Evolutionary conservation across 2,113 vertebrate species (phyloP), one percentile per base, ranked within the genome.

Genomic region (Sterrhoptilus dennistouni): DNA sequence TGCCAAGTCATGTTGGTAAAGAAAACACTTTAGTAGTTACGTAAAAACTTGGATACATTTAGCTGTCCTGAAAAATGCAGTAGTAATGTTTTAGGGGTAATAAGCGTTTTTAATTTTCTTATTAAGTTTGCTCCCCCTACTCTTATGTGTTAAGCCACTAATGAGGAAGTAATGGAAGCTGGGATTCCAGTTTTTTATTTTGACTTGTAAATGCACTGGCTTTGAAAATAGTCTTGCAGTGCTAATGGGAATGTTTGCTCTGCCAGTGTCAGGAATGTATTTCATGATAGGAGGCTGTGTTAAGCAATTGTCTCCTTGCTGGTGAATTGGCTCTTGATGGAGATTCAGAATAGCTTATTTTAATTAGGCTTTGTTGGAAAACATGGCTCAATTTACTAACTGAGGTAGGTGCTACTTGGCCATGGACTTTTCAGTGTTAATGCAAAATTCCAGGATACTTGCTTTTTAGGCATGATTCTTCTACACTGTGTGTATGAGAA

Each of bases 341-440:
- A 88, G 79, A 83, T 72, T 89, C 69, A 89, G 88, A 87, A 84
- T 77, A 96, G 85, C 64, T 83, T 93, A 45, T 94, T 95, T 96
- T 95, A 95, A 95, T 94, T 95, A 95, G 87, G 45, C 84, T 91
- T 96, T 93, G 92, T 94, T 93, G 91, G 95, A 94, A 96, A 96
- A 96, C 89, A 79, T 50, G 65, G 44, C 80, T 87, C 79, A 75
- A 2, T 95, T 63, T 96, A 33, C 69, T 89, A 77, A 86, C 72
- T 83, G 93, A 92, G 83, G 76, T 90, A 68, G 86, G 86, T 95
- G 80, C 49, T 89, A 21, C 69, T 88, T 96, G 80, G 56, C 44
- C 0, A 0, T 87, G 72, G 83, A 91, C 56, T 71, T 89, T 52
- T 71, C 49, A 12, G n/a, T 9, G 28, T 54, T 81, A 59, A n/a